Evolutionary conservation across 2,888 invertebrate species (phyloP).

Genomic region (Folsomia candida): DNA sequence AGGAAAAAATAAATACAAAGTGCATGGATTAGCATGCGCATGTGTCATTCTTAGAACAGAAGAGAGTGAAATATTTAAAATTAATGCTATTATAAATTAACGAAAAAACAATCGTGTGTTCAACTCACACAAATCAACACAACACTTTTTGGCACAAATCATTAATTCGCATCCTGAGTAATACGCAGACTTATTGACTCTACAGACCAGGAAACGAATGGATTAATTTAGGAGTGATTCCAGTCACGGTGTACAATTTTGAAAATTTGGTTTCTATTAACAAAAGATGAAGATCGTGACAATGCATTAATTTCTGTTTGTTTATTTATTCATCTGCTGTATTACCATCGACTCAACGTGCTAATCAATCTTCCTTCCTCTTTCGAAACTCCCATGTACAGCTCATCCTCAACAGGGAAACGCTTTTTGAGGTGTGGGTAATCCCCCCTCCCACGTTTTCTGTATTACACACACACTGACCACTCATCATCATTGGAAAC

Average conservation of each 20-base stretch:
- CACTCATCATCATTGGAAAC: no score
- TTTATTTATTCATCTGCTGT: background rate
- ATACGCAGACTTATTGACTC: no score
- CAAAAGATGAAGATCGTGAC: background rate
- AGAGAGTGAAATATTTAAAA: no score
- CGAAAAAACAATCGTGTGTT: no score
- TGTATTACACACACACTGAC: no score
- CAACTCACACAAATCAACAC: no score
- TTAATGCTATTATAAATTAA: no score
- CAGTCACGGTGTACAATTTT: background rate
- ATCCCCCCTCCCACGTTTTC: background rate
- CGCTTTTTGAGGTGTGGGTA: background rate
- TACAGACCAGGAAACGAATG: background rate
- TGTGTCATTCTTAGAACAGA: background rate
- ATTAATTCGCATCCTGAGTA: no score
- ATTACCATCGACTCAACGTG: background rate
- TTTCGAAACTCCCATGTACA: no score
- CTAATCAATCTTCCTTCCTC: background rate
- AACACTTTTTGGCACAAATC: no score
- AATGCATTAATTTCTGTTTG: background rate
- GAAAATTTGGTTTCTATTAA: background rate
- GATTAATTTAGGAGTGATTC: no score
- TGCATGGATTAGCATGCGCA: background rate
- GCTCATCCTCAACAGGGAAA: no score
- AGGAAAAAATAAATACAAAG: background rate